Evolutionary conservation across 2,888 invertebrate species (phyloP).

Genomic region (Deilephila porcellus): DNA sequence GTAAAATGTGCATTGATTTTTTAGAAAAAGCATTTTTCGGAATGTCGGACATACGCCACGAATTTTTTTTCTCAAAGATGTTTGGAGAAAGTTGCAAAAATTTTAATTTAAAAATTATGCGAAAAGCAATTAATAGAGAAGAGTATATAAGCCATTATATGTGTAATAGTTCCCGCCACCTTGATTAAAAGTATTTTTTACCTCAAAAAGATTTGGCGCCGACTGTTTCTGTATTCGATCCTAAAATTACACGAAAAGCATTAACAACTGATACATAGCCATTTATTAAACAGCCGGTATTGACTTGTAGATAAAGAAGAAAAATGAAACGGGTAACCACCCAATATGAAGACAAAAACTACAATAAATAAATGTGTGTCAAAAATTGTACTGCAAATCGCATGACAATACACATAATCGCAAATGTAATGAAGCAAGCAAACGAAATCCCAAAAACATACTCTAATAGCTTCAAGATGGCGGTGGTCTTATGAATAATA

Average conservation of each 20-base stretch:
- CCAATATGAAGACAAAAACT: too few species aligned
- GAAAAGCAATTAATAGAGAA: not conserved
- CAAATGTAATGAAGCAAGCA: not conserved
- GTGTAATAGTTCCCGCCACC: slow-evolving; percentile 46
- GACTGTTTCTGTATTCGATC: slow-evolving; percentile 60
- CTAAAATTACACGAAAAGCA: slow-evolving; percentile 63
- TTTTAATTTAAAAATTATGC: too few species aligned
- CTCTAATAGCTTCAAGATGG: not conserved
- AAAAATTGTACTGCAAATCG: too few species aligned
- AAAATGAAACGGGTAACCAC: too few species aligned
- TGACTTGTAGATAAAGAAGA: too few species aligned
- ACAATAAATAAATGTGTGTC: too few species aligned
- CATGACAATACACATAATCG: not conserved
- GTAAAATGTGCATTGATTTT: not conserved
- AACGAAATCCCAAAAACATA: not conserved
- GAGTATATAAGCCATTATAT: not conserved
- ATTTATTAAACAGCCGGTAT: not conserved
- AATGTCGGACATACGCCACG: too few species aligned
- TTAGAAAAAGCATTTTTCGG: too few species aligned
- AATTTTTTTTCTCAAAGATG: too few species aligned
- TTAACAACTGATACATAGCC: slow-evolving; percentile 32
- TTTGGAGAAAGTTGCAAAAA: too few species aligned
- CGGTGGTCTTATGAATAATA: not conserved
- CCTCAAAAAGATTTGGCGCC: slow-evolving; percentile 63
- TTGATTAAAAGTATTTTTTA: slow-evolving; percentile 49